Percentiles rank a stretch among this genome's conserved stretches.
These are phyloP conservation scores for Myrmecophaga tridactyla DNA, from an alignment of 2,113 vertebrate species.

Conservation along the genomic window DNA sequence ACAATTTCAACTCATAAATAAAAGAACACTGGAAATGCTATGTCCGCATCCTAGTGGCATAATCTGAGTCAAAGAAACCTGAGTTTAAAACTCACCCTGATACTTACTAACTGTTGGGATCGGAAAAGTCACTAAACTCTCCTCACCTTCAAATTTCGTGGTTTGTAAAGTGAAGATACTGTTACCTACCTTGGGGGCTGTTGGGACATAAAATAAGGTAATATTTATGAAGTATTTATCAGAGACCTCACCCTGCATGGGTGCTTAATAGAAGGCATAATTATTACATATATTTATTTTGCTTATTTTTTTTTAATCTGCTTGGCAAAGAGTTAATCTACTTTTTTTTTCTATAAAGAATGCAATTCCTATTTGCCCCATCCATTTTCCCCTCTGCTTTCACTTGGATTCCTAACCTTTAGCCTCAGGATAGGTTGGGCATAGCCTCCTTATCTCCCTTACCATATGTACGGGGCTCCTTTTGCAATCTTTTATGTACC, in stretches of 20 bases:
- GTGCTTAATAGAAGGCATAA: not conserved
- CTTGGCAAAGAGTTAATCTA: not conserved
- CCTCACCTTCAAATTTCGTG: not conserved
- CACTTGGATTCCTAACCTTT: not conserved
- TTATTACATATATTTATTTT: not conserved
- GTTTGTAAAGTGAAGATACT: not conserved
- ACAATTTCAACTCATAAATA: not conserved
- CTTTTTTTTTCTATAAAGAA: not conserved
- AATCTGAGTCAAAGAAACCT: not conserved
- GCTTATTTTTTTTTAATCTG: not conserved
- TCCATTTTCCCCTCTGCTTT: not conserved
- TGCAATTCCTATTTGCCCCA: not conserved
- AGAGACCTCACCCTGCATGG: not conserved
- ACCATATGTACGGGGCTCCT: no score
- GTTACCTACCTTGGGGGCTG: not conserved
- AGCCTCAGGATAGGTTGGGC: not conserved
- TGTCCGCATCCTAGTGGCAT: not conserved
- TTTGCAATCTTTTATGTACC: not conserved
- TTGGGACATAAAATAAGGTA: not conserved
- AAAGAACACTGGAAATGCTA: not conserved
- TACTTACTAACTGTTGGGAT: not conserved
- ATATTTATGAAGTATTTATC: not conserved
- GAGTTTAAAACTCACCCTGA: not conserved
- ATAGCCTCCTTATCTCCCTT: not conserved
- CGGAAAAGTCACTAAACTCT: not conserved